Percentiles rank a stretch among this genome's conserved stretches.
phyloP scores from a whole-genome alignment of 2,113 vertebrate genomes.

The Saguinus midas region DNA sequence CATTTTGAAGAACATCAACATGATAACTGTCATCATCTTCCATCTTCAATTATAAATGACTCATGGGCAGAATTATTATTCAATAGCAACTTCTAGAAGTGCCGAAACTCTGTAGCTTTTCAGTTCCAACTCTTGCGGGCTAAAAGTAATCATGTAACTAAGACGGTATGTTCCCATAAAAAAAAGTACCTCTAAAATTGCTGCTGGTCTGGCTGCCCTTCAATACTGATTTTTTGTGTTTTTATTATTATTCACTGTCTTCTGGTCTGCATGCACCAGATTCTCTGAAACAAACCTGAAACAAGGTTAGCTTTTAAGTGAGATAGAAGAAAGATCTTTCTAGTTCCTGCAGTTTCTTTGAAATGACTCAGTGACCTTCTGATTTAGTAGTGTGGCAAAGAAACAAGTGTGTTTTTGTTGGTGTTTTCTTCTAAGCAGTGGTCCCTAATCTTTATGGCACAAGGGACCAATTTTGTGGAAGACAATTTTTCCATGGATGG shows the following conservation, averaged over 20 bases:
- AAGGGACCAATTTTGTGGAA: no score
- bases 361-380: neutral
- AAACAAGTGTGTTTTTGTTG: neutral
- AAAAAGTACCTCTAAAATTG: neutral
- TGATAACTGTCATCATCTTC: neutral
- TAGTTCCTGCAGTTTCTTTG: neutral
- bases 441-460: no score
- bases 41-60: slow-evolving; percentile 19
- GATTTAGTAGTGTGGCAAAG: neutral
- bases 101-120: neutral
- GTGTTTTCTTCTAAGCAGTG: neutral
- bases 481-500: no score
- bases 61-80: slow-evolving; percentile 45
- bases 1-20: neutral
- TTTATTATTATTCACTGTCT: neutral
- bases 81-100: neutral
- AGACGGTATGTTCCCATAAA: neutral
- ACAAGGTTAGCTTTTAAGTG: neutral
- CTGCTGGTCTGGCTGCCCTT: neutral
- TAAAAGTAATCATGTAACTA: neutral
- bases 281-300: neutral
- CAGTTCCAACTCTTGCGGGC: neutral
- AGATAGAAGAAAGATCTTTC: neutral
- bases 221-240: neutral
- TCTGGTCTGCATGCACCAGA: neutral